Conservation (phyloP, 2,113 vertebrate species). For the Tupaia chinensis region DNA sequence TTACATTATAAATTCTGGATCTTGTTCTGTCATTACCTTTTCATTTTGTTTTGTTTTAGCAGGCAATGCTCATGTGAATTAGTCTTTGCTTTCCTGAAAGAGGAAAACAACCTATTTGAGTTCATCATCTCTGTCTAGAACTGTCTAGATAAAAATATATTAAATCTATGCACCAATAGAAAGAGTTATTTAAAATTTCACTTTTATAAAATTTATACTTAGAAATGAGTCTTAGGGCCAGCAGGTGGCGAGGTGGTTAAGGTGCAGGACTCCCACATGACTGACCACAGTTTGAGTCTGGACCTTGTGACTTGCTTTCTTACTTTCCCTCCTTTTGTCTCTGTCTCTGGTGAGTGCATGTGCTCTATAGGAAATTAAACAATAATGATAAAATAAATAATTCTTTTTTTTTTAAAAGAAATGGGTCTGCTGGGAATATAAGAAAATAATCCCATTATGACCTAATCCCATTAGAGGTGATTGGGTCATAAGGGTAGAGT, state of each 20-base stretch:
- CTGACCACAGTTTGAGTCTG: too few relatives aligned
- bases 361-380: too few relatives aligned
- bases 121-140: not conserved
- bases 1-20: not conserved
- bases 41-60: not conserved
- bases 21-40: too few relatives aligned
- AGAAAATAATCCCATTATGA: not conserved
- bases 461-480: too few relatives aligned
- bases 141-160: not conserved
- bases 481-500: too few relatives aligned
- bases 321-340: too few relatives aligned
- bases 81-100: not conserved
- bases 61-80: not conserved
- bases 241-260: too few relatives aligned
- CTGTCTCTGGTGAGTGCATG: too few relatives aligned
- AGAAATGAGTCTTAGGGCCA: not conserved
- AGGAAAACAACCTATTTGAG: not conserved
- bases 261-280: too few relatives aligned
- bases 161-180: not conserved
- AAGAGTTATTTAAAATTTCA: not conserved
- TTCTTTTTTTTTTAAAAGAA: too few relatives aligned
- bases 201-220: not conserved
- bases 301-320: too few relatives aligned
- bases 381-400: too few relatives aligned
- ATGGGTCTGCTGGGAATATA: not conserved